Conservation (phyloP, 2,888 invertebrate genomes). For the Miltochrista miniata region DNA sequence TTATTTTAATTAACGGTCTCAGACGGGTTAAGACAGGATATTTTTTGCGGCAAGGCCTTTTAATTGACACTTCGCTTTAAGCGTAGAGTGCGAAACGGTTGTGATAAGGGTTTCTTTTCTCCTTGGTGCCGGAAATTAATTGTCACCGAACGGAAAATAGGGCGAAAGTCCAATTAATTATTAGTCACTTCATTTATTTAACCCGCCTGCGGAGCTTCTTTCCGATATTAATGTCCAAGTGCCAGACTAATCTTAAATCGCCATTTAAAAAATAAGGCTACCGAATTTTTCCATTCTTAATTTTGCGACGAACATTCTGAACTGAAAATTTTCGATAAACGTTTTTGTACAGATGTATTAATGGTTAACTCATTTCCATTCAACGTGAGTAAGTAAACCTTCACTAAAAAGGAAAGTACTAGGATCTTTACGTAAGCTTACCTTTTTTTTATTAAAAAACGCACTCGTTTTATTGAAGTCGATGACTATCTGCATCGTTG, state of each 20-base stretch:
- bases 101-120: slow-evolving; percentile 82
- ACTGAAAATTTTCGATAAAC: slow-evolving; percentile 25
- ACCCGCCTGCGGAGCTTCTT: slow-evolving; percentile 72
- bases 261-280: slow-evolving; percentile 48
- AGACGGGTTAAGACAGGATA: slow-evolving; percentile 26
- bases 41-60: slow-evolving; percentile 53
- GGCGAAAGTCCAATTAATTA: slow-evolving; percentile 83
- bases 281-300: slow-evolving; percentile 40
- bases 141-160: slow-evolving; percentile 83
- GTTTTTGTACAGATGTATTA: slow-evolving; percentile 25
- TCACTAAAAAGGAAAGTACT: no score
- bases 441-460: no score
- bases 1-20: slow-evolving; percentile 29
- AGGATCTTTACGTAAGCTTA: no score
- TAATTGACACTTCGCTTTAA: slow-evolving; percentile 70
- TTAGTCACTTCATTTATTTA: slow-evolving; percentile 83
- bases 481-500: not conserved
- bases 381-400: no score
- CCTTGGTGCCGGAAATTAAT: slow-evolving; percentile 79
- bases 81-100: slow-evolving; percentile 68
- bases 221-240: slow-evolving; percentile 74
- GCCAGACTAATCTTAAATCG: slow-evolving; percentile 63
- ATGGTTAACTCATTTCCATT: slow-evolving; percentile 4
- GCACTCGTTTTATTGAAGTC: no score
- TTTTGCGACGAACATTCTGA: slow-evolving; percentile 38